These are phyloP conservation scores for Galerucella calmariensis DNA, from an alignment of 2,888 invertebrate species.

Conservation along the genomic window DNA sequence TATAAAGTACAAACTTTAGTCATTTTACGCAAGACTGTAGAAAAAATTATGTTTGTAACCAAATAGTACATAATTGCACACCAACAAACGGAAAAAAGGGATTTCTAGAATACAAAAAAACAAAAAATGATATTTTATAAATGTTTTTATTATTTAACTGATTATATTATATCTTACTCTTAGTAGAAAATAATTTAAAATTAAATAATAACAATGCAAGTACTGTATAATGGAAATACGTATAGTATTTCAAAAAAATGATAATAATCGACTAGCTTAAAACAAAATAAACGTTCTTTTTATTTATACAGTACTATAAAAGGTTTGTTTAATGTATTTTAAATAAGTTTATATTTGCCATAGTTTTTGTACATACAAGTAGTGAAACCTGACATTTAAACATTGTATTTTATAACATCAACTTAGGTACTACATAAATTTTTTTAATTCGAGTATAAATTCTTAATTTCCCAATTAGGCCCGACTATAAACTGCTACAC, in stretches of 20 bases:
- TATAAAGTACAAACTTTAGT: no score
- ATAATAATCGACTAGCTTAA: conserved; percentile 1
- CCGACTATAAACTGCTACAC: background rate
- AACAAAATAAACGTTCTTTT: conserved; percentile 4
- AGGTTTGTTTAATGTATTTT: conserved; percentile 9
- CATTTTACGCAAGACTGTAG: no score
- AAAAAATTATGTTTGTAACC: no score
- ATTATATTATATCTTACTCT: conserved; percentile 54
- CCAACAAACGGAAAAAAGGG: background rate
- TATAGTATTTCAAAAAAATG: background rate
- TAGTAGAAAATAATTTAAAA: conserved; percentile 55
- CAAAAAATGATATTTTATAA: conserved; percentile 38
- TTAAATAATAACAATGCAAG: conserved; percentile 49
- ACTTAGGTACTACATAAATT: conserved; percentile 21
- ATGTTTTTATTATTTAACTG: conserved; percentile 58
- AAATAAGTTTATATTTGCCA: conserved; percentile 21
- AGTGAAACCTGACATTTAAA: conserved; percentile 15
- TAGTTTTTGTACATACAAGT: conserved; percentile 22
- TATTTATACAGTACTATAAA: conserved; percentile 19
- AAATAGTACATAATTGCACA: no score
- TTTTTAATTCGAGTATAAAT: background rate
- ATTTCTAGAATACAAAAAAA: background rate
- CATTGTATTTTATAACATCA: conserved; percentile 11
- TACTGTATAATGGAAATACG: conserved; percentile 29
- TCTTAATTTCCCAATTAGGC: background rate